Percentiles rank a stretch among this genome's conserved stretches.
These are phyloP conservation scores for Druceiella hillmani DNA, from an alignment of 2,888 invertebrate species.

Conservation along the genomic window DNA sequence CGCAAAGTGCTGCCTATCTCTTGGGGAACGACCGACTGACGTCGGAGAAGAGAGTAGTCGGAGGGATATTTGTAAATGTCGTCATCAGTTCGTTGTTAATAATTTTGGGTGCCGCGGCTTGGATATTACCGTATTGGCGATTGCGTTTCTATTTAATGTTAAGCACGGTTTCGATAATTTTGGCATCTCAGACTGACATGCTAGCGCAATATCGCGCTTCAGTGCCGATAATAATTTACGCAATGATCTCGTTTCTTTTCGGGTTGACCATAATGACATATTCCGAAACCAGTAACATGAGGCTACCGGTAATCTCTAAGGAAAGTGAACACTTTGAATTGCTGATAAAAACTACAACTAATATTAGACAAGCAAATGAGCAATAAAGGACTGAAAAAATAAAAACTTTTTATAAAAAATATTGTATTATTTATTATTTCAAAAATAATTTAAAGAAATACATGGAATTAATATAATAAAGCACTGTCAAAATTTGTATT, in stretches of 20 bases:
- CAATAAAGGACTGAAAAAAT: no score
- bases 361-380: no score
- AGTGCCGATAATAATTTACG: constrained; percentile 43
- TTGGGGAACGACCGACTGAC: background rate
- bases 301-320: constrained; percentile 37
- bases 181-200: constrained; percentile 16
- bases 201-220: background rate
- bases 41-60: background rate
- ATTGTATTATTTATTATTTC: no score
- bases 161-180: constrained; percentile 25
- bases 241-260: constrained; percentile 32
- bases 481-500: no score
- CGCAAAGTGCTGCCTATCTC: constrained; percentile 50
- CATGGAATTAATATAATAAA: no score
- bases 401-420: no score
- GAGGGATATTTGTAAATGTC: background rate
- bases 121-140: constrained; percentile 1
- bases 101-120: background rate
- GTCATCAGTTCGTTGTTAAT: background rate
- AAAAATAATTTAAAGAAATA: no score
- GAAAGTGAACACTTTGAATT: constrained; percentile 32
- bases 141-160: background rate
- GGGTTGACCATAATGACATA: constrained; percentile 35
- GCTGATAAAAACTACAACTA: no score
- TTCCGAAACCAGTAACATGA: constrained; percentile 39